Evolutionary conservation across 2,797 vertebrate genomes (phyloP), one percentile per base, ranked within the genome.

Genomic region (Tenualosa thibaudeaui): DNA sequence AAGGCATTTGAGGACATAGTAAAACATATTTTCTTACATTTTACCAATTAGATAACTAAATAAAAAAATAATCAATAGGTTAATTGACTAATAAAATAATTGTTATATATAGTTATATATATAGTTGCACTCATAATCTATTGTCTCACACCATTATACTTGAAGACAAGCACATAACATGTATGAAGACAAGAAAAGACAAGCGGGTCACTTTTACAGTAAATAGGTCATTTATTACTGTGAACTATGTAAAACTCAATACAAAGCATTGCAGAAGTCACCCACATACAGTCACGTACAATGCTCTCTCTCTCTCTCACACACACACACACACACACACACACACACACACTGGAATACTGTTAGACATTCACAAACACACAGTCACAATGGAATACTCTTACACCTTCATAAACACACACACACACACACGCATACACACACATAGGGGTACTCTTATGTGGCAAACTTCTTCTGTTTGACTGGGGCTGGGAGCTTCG

Each of bases 381-480:
- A 65, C 60, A 26, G 22, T 2, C n/a, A 68, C 10, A 24, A 50
- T 10, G 51, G 51, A 53, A 53, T 53, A 53, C 51, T 53, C 86
- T 26, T 65, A 83, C 65, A 84, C 78, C 71, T 46, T 83, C 71
- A 75, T 40, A 54, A 51, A 62, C 71, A 87, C 68, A 82, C n/a
- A 40, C 17, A 85, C 46, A 68, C 40, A 19, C n/a, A 75, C 68
- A 40, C 68, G 15, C 5, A 60, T 22, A 60, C 22, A 60, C 58
- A 62, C 22, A 62, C n/a, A 62, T 6, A 71, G n/a, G 2, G 24
- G 58, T 2, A 1, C 0, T 81, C 51, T 94, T 95, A 98, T 68
- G 98, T 99, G 87, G 97, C 98, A 86, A 99, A 99, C 90, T 96
- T 98, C 95, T 99, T 99, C 94, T 96, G 96, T 82, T 95, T 95